These are phyloP conservation scores for Drosophila putrida DNA, from an alignment of 2,888 invertebrate genomes.

Conservation along the genomic window DNA sequence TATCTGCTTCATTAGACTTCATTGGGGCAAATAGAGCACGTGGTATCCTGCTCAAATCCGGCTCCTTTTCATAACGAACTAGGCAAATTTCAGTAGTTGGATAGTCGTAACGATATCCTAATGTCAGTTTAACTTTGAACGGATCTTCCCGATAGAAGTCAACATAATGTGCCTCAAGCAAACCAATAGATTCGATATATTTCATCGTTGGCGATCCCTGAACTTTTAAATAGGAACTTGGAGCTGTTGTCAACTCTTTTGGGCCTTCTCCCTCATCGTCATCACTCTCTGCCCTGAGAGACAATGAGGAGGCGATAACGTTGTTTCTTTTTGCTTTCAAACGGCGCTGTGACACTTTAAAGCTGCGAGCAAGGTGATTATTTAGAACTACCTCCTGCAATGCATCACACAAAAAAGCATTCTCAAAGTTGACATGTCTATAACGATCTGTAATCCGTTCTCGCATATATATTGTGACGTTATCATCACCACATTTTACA, in stretches of 20 bases:
- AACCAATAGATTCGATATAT: constrained; percentile 47
- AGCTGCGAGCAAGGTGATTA: constrained; percentile 34
- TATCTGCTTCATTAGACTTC: constrained; percentile 5
- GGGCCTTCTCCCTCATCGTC: constrained; percentile 15
- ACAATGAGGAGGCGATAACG: not conserved
- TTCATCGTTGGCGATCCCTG: constrained; percentile 4
- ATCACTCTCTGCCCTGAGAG: constrained; percentile 41
- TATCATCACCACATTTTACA: constrained; percentile 38
- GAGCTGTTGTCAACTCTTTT: constrained; percentile 29
- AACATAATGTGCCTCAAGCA: constrained; percentile 23
- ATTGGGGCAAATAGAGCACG: constrained; percentile 39
- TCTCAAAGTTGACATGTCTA: constrained; percentile 31
- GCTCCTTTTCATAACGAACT: constrained; percentile 46
- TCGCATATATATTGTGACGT: constrained; percentile 33
- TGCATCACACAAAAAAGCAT: constrained; percentile 10
- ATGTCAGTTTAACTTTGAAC: constrained; percentile 29
- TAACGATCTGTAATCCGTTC: constrained; percentile 37
- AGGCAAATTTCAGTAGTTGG: constrained; percentile 36
- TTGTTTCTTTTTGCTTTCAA: constrained; percentile 3
- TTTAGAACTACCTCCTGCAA: not conserved
- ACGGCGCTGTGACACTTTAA: constrained; percentile 26
- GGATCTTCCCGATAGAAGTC: constrained; percentile 20
- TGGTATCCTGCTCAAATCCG: constrained; percentile 26
- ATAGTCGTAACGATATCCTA: constrained; percentile 45
- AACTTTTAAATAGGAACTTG: not conserved